phyloP scores from a whole-genome alignment of 1,140 invertebrate genomes.

The Spodoptera litura region DNA sequence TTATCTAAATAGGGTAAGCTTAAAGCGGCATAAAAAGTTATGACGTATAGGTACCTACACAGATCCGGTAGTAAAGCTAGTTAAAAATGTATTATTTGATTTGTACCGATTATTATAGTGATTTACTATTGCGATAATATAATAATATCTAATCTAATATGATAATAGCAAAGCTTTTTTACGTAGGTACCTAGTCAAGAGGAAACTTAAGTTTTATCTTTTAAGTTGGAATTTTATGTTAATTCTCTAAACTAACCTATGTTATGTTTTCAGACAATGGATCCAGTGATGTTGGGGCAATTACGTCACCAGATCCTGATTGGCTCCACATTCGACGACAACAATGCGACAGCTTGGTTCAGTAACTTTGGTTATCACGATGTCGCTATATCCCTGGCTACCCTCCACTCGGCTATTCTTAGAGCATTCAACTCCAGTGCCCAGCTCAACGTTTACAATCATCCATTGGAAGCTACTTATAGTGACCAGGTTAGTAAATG shows the following conservation, averaged over 20 bases:
- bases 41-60: too few relatives aligned
- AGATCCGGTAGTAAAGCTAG: too few relatives aligned
- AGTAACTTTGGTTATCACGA: constrained; percentile 81
- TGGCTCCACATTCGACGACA: constrained; percentile 72
- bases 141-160: too few relatives aligned
- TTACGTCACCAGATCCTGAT: constrained; percentile 67
- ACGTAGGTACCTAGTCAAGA: too few relatives aligned
- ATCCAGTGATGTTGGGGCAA: constrained; percentile 57
- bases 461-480: constrained; percentile 75
- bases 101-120: too few relatives aligned
- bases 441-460: constrained; percentile 69
- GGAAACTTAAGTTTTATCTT: too few relatives aligned
- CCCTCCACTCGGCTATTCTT: constrained; percentile 70
- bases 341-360: constrained; percentile 73
- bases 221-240: too few relatives aligned
- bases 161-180: too few relatives aligned
- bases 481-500: constrained; percentile 62
- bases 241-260: too few relatives aligned
- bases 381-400: constrained; percentile 70
- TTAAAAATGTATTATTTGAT: too few relatives aligned
- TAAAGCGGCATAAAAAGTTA: too few relatives aligned
- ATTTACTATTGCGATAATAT: too few relatives aligned
- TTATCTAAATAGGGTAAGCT: constrained; percentile 72
- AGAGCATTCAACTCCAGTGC: constrained; percentile 61
- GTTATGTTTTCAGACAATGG: constrained; percentile 27